Conservation (phyloP, 2,113 vertebrate genomes). For the Daubentonia madagascariensis region DNA sequence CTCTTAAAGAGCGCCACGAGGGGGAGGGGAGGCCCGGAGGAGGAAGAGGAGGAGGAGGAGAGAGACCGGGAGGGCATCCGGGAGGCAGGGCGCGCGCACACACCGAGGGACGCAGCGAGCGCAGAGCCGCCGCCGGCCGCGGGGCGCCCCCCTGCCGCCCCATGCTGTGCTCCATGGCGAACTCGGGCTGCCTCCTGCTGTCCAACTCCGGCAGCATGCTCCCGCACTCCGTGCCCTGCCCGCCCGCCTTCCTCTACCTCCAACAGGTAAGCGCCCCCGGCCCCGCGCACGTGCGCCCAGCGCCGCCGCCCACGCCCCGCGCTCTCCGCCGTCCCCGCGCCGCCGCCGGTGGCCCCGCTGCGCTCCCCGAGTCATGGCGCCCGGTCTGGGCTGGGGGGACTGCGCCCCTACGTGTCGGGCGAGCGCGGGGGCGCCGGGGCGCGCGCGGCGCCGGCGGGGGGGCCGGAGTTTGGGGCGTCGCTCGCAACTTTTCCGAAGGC, state of each 20-base stretch:
- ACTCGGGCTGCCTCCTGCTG: conserved; percentile 97
- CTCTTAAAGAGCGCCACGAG: conserved; percentile 78
- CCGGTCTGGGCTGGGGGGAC: neutral
- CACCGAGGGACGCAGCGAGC: conserved; percentile 76
- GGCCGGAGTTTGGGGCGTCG: conserved; percentile 55
- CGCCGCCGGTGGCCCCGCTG: neutral
- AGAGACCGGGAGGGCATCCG: conserved; percentile 73
- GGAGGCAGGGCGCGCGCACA: conserved; percentile 71
- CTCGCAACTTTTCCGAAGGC: conserved; percentile 56
- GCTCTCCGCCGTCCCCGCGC: neutral
- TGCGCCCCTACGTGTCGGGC: conserved; percentile 52
- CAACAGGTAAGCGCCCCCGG: conserved; percentile 91
- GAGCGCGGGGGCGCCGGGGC: conserved; percentile 26
- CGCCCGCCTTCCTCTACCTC: conserved; percentile 97
- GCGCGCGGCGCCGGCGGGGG: neutral
- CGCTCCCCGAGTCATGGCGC: conserved; percentile 43
- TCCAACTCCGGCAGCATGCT: conserved; percentile 93
- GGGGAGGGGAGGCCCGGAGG: conserved; percentile 82
- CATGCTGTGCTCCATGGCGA: conserved; percentile 98
- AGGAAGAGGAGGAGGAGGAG: conserved; percentile 78
- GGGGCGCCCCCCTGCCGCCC: conserved; percentile 85
- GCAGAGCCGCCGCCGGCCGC: conserved; percentile 61
- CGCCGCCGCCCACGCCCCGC: conserved; percentile 53
- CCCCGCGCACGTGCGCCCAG: conserved; percentile 78
- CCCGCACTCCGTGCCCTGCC: conserved; percentile 93